Percentiles rank a stretch among this genome's conserved stretches.
phyloP scores from a whole-genome alignment of 1,140 invertebrate species.

The Dryas iulia region DNA sequence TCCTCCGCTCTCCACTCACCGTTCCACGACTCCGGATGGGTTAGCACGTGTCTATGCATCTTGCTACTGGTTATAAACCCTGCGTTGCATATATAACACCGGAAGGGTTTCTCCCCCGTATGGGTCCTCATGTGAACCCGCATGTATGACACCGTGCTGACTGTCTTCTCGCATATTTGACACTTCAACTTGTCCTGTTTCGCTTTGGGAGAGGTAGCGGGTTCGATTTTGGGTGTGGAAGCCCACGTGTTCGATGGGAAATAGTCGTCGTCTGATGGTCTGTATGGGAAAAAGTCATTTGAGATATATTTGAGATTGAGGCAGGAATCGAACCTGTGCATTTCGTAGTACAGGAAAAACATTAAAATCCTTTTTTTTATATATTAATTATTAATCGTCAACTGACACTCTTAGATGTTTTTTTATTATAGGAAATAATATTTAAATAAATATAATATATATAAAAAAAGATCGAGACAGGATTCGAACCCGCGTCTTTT shows the following conservation, averaged over 20 bases:
- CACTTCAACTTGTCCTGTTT: slow-evolving; percentile 33
- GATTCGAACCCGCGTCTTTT: too few species aligned
- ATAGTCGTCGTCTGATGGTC: slow-evolving; percentile 60
- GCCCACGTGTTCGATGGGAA: slow-evolving; percentile 66
- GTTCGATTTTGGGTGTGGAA: slow-evolving; percentile 36
- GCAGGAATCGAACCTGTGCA: too few species aligned
- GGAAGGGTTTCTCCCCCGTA: slow-evolving; percentile 85
- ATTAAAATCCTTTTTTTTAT: too few species aligned
- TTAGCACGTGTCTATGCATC: slow-evolving; percentile 64
- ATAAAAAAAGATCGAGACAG: too few species aligned
- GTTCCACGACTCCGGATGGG: slow-evolving; percentile 44
- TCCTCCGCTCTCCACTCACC: slow-evolving; percentile 32
- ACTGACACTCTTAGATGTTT: too few species aligned
- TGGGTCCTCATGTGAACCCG: slow-evolving; percentile 79
- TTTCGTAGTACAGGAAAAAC: too few species aligned
- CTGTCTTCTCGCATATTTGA: slow-evolving; percentile 47
- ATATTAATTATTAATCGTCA: too few species aligned
- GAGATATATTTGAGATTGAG: too few species aligned
- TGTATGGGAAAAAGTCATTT: neutral
- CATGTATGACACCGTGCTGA: slow-evolving; percentile 63
- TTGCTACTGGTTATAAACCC: slow-evolving; percentile 85
- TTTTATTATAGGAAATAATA: neutral
- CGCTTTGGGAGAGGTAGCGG: slow-evolving; percentile 9
- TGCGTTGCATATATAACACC: slow-evolving; percentile 85
- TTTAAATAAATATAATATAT: neutral